A percentile compares a stretch with the other conserved stretches of the same genome.
Conservation (phyloP, 1,140 invertebrate species). For the Melitaea cinxia region DNA sequence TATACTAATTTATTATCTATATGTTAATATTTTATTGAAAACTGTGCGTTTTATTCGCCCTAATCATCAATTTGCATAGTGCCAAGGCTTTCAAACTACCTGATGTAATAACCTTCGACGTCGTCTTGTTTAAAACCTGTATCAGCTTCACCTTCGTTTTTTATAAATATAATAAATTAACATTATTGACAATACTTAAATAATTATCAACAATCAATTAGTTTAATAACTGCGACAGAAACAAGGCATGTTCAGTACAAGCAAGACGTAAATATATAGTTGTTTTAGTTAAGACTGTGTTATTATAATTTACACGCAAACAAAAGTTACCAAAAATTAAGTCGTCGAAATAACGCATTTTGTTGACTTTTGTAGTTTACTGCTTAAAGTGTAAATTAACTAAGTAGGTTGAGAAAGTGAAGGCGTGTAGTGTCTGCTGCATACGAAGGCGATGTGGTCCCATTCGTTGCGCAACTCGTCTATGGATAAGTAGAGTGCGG, state of each 20-base stretch:
- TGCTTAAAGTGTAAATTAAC: neutral
- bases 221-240: no score
- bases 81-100: constrained; percentile 49
- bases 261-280: no score
- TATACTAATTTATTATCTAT: no score
- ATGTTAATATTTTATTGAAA: neutral
- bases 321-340: no score
- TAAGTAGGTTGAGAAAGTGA: constrained; percentile 71
- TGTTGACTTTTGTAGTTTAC: neutral
- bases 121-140: constrained; percentile 8
- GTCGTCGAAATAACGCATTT: neutral
- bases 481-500: constrained; percentile 60
- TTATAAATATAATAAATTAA: no score
- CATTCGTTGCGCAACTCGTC: constrained; percentile 67
- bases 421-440: constrained; percentile 54
- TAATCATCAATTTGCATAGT: constrained; percentile 46
- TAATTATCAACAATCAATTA: no score
- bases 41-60: neutral
- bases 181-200: no score
- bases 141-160: neutral
- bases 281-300: no score
- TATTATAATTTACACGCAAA: no score
- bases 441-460: constrained; percentile 61
- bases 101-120: constrained; percentile 37
- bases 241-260: no score